Conservation (phyloP, 2,888 invertebrate species). For the Piscicola geometra region DNA sequence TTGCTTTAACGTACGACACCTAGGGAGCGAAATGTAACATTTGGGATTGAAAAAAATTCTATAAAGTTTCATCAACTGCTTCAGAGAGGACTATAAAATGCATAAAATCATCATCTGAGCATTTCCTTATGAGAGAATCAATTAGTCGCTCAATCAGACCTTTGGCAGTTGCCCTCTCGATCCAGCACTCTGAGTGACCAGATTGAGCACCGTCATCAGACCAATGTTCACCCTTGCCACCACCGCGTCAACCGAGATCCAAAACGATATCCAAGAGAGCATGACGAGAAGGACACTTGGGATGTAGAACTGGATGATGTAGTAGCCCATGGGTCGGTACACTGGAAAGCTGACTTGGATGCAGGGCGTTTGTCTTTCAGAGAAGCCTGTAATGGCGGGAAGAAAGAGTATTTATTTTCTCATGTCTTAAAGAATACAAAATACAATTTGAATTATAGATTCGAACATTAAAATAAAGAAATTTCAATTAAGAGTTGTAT, state of each 20-base stretch:
- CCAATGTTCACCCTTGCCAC: slow-evolving; percentile 82
- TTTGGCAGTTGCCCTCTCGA: slow-evolving; percentile 82
- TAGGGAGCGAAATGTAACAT: not conserved
- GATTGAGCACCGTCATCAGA: slow-evolving; percentile 69
- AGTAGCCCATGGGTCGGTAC: slow-evolving; percentile 43
- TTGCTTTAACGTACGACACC: slow-evolving; percentile 79
- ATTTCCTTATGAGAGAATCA: not conserved
- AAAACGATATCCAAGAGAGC: slow-evolving; percentile 94
- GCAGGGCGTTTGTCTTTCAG: slow-evolving; percentile 39
- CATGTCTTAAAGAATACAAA: no score
- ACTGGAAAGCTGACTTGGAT: slow-evolving; percentile 41
- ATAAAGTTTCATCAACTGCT: no score
- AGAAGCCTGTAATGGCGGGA: slow-evolving; percentile 17
- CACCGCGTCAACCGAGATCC: slow-evolving; percentile 79
- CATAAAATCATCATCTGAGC: not conserved
- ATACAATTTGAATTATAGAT: not conserved
- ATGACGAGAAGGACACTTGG: slow-evolving; percentile 65
- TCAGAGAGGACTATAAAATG: not conserved
- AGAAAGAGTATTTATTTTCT: not conserved
- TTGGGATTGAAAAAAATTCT: not conserved
- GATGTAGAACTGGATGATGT: slow-evolving; percentile 44
- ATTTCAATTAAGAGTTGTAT: no score
- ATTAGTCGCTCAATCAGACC: slow-evolving; percentile 50
- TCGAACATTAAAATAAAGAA: no score
- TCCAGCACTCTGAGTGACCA: slow-evolving; percentile 83